A percentile compares a stretch with the other conserved stretches of the same genome.
These are phyloP conservation scores for Oryzias javanicus DNA, from an alignment of 2,113 vertebrate genomes.

Conservation along the genomic window DNA sequence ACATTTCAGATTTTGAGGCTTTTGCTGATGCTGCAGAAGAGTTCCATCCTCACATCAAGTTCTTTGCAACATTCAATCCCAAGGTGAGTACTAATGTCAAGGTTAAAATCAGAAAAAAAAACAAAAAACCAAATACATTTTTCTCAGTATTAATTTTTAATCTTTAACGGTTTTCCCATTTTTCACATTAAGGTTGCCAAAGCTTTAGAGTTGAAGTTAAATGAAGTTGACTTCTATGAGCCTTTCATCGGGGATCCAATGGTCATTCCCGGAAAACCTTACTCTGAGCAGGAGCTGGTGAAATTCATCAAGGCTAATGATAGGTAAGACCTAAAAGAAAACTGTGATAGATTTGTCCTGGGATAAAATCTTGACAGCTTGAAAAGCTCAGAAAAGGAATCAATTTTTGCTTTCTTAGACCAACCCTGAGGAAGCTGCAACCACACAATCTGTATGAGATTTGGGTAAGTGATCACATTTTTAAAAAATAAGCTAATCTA, in stretches of 20 bases:
- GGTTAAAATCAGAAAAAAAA: not conserved
- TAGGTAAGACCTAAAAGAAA: constrained; percentile 69
- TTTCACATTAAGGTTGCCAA: constrained; percentile 80
- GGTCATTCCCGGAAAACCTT: constrained; percentile 86
- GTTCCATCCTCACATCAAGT: constrained; percentile 90
- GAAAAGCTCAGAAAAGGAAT: not conserved
- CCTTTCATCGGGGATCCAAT: constrained; percentile 86
- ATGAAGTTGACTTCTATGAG: constrained; percentile 91
- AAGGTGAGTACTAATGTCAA: constrained; percentile 72
- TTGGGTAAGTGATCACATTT: constrained; percentile 79
- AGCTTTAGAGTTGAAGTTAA: constrained; percentile 84
- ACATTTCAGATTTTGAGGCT: constrained; percentile 85
- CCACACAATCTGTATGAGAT: constrained; percentile 91
- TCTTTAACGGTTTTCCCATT: not conserved
- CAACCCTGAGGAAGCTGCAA: constrained; percentile 88
- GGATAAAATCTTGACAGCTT: not conserved
- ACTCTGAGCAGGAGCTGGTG: constrained; percentile 85
- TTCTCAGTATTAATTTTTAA: not conserved
- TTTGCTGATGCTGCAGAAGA: constrained; percentile 87
- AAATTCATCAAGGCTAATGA: constrained; percentile 84
- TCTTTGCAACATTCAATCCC: constrained; percentile 89
- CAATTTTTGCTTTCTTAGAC: constrained; percentile 67
- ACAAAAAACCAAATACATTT: not conserved
- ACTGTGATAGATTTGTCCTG: not conserved
- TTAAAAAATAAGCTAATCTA: not conserved